Percentiles rank a stretch among this genome's conserved stretches.
Conservation (phyloP, 1,140 invertebrate species). For the Bombus terrestris region DNA sequence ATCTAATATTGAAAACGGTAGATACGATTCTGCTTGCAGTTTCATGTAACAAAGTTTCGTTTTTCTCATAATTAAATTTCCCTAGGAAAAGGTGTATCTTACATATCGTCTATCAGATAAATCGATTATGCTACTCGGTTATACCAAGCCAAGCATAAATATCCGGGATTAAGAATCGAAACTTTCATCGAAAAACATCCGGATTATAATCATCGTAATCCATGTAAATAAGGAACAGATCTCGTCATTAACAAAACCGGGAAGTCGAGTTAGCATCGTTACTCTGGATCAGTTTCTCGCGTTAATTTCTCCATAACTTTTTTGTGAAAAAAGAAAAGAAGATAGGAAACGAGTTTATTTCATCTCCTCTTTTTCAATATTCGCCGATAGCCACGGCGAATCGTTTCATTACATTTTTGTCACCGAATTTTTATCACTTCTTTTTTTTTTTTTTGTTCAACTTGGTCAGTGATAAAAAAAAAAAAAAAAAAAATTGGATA, state of each 20-base stretch:
- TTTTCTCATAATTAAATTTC: no score
- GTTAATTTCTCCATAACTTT: not conserved
- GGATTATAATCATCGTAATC: not conserved
- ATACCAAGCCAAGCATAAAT: no score
- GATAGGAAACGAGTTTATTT: not conserved
- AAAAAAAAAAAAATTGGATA: not conserved
- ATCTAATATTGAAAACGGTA: no score
- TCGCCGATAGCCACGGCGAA: not conserved
- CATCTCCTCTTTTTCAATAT: slow-evolving; percentile 13
- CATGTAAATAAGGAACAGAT: no score
- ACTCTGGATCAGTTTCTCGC: not conserved
- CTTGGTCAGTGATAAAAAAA: not conserved
- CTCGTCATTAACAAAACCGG: not conserved
- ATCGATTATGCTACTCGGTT: no score
- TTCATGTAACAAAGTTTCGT: no score
- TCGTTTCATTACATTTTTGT: not conserved
- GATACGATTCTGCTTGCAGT: no score
- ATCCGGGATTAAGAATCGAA: no score
- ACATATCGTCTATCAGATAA: no score
- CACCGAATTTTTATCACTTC: not conserved
- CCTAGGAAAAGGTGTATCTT: no score
- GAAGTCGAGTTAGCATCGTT: not conserved
- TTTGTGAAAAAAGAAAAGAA: not conserved
- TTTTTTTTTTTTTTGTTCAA: not conserved
- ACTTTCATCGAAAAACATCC: not conserved